Evolutionary conservation across 1,140 invertebrate genomes (phyloP).

Genomic region (Neocloeon triangulifer): DNA sequence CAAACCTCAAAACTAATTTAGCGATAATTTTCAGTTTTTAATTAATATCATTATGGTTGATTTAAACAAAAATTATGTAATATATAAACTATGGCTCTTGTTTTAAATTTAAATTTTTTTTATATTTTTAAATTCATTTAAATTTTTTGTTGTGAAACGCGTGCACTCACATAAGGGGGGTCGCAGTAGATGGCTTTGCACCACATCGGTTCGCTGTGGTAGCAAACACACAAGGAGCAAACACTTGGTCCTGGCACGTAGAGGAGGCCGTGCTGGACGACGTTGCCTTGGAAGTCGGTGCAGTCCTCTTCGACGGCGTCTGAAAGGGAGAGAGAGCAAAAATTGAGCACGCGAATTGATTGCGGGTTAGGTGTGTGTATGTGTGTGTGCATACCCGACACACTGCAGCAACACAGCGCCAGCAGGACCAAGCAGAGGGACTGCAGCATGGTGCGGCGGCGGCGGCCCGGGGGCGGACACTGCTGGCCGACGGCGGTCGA

Average conservation of each 20-base stretch:
- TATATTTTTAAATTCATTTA: background rate
- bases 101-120: no score
- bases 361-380: no score
- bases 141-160: no score
- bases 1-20: no score
- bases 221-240: conserved; percentile 67
- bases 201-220: conserved; percentile 62
- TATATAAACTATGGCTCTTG: no score
- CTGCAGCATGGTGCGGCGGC: conserved; percentile 7
- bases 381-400: no score
- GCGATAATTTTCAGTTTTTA: no score
- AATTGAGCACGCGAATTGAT: no score
- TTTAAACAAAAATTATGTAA: no score
- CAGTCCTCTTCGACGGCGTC: conserved; percentile 47
- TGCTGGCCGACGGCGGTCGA: no score
- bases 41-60: no score
- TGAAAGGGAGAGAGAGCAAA: no score
- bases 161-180: conserved; percentile 50
- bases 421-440: conserved; percentile 40
- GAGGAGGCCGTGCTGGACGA: conserved; percentile 46
- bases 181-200: conserved; percentile 69
- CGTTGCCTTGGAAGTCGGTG: conserved; percentile 53
- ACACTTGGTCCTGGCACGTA: conserved; percentile 67
- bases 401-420: conserved; percentile 60
- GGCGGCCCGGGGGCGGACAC: conserved; percentile 7